Base-by-base conservation (phyloP, 2,888 invertebrate species). In the Nipponacmea schrenckii region DNA sequence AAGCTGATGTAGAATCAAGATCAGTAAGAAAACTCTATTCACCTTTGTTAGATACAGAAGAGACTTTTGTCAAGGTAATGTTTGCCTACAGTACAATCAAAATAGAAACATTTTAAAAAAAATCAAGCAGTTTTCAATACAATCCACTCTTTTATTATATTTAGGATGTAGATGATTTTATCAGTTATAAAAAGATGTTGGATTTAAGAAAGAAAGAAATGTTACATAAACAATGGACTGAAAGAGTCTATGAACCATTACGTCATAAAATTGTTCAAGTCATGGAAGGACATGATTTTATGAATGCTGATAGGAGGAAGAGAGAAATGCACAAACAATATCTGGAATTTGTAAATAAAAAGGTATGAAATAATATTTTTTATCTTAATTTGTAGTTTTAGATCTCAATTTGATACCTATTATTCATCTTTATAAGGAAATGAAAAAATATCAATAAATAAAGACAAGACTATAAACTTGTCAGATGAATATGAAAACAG, bases 171-270 rank as follows among this genome's bases (percentile, higher is more conserved):
- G 84, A 81, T 31, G 77, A 79, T 7, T 80, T 77, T 68, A 72
- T 86, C 14, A 72, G 69, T 8, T 71, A 78, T 46, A 81, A 83
- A 69, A 83, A 85, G 26, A 69, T 83, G 15, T 79, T 81, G 63
- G 80, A 81, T 45, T 77, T 83, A 44, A 73, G 87, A 27, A 87
- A 85, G 75, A 86, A 83, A 71, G 88, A 88, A 72, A 78, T 87
- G 45, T 79, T 88, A 20, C 87, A 88, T 73, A 87, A 86, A 73
- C 83, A 81, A 68, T 88, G 88, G 88, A 82, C 79, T 69, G 84
- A 86, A 46, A 68, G 82, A 62, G 88, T 88, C 45, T 85, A 83
- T 75, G 85, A 86, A 70, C 88, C 88, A 24, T 80, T 88, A 67
- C 73, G 85, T 56, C 80, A 80, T 69, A 80, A 86, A 69, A 82